Conservation (phyloP, 1,140 invertebrate genomes). For the Monochamus saltuarius region DNA sequence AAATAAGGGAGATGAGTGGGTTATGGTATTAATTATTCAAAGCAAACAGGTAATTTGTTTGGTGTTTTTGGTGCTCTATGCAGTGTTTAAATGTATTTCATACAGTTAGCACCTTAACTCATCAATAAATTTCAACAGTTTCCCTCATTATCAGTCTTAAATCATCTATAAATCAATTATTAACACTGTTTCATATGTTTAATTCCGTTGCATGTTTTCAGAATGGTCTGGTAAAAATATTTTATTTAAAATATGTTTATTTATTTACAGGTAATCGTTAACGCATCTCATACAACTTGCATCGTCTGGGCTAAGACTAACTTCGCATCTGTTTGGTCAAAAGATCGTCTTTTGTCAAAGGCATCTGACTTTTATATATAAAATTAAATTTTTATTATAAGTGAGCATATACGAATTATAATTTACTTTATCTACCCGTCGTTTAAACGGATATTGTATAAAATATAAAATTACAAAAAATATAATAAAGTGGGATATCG, state of each 20-base stretch:
- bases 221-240: too few relatives aligned
- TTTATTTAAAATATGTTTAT: conserved; percentile 22
- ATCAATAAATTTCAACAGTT: too few relatives aligned
- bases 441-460: conserved; percentile 36
- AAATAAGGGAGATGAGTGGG: too few relatives aligned
- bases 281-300: conserved; percentile 38
- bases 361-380: conserved; percentile 35
- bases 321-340: conserved; percentile 34
- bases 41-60: too few relatives aligned
- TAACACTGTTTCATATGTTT: too few relatives aligned
- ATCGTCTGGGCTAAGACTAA: conserved; percentile 43
- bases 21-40: too few relatives aligned
- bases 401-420: conserved; percentile 38
- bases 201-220: too few relatives aligned
- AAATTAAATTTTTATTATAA: conserved; percentile 36
- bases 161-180: too few relatives aligned
- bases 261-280: conserved; percentile 51
- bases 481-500: conserved; percentile 25
- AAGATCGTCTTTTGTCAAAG: conserved; percentile 25
- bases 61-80: too few relatives aligned
- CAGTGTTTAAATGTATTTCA: too few relatives aligned
- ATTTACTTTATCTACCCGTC: conserved; percentile 32
- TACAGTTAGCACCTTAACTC: too few relatives aligned
- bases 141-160: too few relatives aligned
- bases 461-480: conserved; percentile 34